Evolutionary conservation across 2,113 vertebrate genomes (phyloP).

Genomic region (Bubo bubo): DNA sequence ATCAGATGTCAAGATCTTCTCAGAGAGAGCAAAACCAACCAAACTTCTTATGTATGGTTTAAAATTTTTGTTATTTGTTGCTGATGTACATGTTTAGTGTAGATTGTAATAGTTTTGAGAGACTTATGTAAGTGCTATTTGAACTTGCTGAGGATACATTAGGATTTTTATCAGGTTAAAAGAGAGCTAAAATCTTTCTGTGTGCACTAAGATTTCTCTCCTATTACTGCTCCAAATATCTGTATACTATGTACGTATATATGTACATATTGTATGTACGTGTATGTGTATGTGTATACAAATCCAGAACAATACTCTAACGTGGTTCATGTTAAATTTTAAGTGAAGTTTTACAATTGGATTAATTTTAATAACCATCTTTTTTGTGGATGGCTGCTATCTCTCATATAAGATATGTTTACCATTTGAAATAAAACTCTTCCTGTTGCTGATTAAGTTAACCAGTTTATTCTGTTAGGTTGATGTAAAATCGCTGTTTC

Average conservation of each 20-base stretch:
- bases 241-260: background rate
- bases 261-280: background rate
- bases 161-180: background rate
- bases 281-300: background rate
- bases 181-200: background rate
- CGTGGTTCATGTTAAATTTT: background rate
- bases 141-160: background rate
- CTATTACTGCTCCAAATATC: background rate
- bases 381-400: background rate
- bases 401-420: background rate
- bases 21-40: background rate
- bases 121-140: background rate
- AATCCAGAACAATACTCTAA: background rate
- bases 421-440: background rate
- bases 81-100: background rate
- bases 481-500: background rate
- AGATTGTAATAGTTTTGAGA: background rate
- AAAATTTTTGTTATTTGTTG: background rate
- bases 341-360: background rate
- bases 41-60: background rate
- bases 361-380: background rate
- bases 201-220: background rate
- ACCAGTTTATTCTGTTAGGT: background rate
- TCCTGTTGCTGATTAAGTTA: background rate
- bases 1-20: background rate